These are phyloP conservation scores for Lagenorhynchus albirostris DNA, from an alignment of 2,113 vertebrate species.

Conservation along the genomic window DNA sequence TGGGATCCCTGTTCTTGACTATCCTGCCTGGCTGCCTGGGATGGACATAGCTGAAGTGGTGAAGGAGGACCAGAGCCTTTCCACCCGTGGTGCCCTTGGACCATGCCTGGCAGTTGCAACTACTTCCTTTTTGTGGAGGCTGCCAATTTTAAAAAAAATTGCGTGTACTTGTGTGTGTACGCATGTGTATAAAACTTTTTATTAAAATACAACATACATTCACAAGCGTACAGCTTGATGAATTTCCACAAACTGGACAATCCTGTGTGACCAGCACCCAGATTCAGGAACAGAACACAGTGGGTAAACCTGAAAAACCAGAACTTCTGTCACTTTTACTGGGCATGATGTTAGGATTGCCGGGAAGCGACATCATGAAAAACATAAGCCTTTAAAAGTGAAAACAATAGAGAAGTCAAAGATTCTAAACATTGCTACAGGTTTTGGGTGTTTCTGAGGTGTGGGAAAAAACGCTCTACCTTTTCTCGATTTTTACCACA, in stretches of 20 bases:
- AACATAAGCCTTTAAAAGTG: neutral
- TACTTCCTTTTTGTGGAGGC: neutral
- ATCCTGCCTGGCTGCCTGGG: neutral
- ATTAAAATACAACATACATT: neutral
- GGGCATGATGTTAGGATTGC: neutral
- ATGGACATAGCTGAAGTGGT: neutral
- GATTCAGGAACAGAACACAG: neutral
- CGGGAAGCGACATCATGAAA: neutral
- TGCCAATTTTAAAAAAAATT: neutral
- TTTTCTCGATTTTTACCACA: neutral
- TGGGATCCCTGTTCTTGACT: neutral
- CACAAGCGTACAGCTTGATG: neutral
- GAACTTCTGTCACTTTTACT: neutral
- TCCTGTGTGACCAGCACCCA: neutral
- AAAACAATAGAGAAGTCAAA: neutral
- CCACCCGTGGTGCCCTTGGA: neutral
- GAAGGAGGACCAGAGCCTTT: neutral
- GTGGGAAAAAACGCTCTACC: neutral
- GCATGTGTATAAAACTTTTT: neutral
- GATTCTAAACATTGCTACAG: neutral
- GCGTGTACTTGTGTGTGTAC: neutral
- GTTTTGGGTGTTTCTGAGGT: neutral
- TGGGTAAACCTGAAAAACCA: neutral
- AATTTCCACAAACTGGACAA: neutral
- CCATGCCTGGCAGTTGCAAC: neutral